A percentile compares a stretch with the other conserved stretches of the same genome.
phyloP scores from a whole-genome alignment of 30 jellyfish, hydroid and myxozoan species.

The Aurelia aurita complex sp. Pacific region DNA sequence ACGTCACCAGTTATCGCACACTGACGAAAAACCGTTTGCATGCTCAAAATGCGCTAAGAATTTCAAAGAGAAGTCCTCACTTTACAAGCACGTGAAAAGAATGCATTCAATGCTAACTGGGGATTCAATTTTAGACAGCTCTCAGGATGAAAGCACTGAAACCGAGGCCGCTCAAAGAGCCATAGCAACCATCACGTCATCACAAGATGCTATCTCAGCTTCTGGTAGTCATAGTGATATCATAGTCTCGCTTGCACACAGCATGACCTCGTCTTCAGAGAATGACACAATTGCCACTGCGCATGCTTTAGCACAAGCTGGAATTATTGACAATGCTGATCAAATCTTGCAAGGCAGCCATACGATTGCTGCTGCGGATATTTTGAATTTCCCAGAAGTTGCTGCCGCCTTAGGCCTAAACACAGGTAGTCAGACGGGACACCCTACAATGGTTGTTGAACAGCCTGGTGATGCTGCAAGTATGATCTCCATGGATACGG shows the following conservation, averaged over 20 bases:
- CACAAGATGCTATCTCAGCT: slow-evolving; percentile 47
- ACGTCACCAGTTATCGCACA: slow-evolving; percentile 94
- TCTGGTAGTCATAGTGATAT: slow-evolving; percentile 34
- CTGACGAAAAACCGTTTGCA: slow-evolving; percentile 95
- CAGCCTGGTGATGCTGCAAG: slow-evolving; percentile 50
- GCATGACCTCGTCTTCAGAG: slow-evolving; percentile 65
- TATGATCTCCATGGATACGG: slow-evolving; percentile 40
- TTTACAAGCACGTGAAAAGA: slow-evolving; percentile 90
- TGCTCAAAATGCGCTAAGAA: slow-evolving; percentile 92
- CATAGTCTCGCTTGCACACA: slow-evolving; percentile 81
- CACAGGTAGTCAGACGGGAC: slow-evolving; percentile 77
- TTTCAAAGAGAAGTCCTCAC: slow-evolving; percentile 94
- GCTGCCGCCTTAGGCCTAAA: slow-evolving; percentile 98
- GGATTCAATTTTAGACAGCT: slow-evolving; percentile 47
- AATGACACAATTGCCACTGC: slow-evolving; percentile 78
- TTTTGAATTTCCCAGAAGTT: slow-evolving; percentile 95
- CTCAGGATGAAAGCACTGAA: slow-evolving; percentile 81
- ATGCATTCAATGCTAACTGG: slow-evolving; percentile 83
- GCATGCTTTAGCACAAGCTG: slow-evolving; percentile 92
- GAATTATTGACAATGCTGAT: slow-evolving; percentile 83
- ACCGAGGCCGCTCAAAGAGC: slow-evolving; percentile 74
- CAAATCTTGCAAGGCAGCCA: slow-evolving; percentile 78
- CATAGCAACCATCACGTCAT: slow-evolving; percentile 62
- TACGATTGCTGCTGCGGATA: slow-evolving; percentile 97
- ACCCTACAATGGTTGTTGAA: slow-evolving; percentile 77